Percentiles rank a stretch among this genome's conserved stretches.
These are phyloP conservation scores for Leptopilina syphax DNA, from an alignment of 2,888 invertebrate genomes.

Conservation along the genomic window DNA sequence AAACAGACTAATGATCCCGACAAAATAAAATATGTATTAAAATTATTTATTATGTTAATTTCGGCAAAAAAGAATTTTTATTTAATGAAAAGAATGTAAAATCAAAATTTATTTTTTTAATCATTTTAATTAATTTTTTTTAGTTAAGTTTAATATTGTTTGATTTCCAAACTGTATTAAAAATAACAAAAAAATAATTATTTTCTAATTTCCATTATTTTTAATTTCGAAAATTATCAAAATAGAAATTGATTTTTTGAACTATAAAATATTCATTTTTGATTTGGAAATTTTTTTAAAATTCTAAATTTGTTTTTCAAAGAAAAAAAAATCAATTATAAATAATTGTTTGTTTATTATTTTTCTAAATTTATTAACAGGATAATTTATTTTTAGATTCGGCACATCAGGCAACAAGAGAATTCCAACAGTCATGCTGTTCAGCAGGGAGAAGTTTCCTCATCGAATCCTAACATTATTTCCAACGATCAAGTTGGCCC, in stretches of 20 bases:
- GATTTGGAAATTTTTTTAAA: background rate
- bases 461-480: constrained; percentile 89
- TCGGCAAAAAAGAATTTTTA: background rate
- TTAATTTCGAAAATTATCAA: no score
- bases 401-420: constrained; percentile 82
- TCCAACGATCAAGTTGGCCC: constrained; percentile 86
- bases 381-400: constrained; percentile 79
- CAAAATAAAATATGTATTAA: constrained; percentile 2
- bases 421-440: constrained; percentile 83
- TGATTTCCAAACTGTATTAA: no score
- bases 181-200: no score
- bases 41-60: background rate
- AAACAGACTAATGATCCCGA: constrained; percentile 3
- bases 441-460: constrained; percentile 97
- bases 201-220: no score
- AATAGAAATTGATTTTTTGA: no score
- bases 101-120: no score
- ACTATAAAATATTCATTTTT: background rate
- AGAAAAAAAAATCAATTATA: background rate
- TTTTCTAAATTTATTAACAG: background rate
- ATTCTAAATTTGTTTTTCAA: background rate
- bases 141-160: no score
- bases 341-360: background rate
- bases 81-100: no score
- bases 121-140: no score